Base-by-base conservation (phyloP, 2,888 invertebrate genomes). In the Acanthococcus lagerstroemiae region DNA sequence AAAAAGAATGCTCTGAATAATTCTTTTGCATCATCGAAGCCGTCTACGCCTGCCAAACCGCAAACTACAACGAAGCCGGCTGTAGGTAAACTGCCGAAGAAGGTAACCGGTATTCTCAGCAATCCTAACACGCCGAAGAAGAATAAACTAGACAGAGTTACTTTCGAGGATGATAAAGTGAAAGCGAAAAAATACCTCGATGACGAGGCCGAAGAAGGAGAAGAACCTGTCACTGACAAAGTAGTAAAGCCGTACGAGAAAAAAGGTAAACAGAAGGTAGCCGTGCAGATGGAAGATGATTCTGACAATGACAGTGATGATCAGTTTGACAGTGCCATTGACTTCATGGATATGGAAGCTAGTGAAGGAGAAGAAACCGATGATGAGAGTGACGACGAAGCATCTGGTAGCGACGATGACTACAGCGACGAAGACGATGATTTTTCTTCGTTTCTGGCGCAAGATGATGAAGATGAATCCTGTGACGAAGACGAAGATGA, bases 151-250 rank as follows among this genome's bases (percentile, higher is more conserved):
- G 21, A 48, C 2, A 15, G 21, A 17, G 48, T 48, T 3, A 48
- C 15, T 9, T 48, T 48, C 19, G 21, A 37, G 12, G 37, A 48
- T 48, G 27, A 21, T n/a, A 50, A 48, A 15, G 50, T n/a, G 17
- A 61, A 50, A 12, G 50, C 30, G 12, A 26, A 61, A 15, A 30
- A 61, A n/a, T 61, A 21, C n/a, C 25, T 61, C 19, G 61, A 61
- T 22, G 1, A 25, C 30, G 61, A 61, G 30, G 61, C 61, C 9
- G 50, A 61, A 48, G 52, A 61, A 61, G 61, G 50, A 6, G 61
- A 61, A 50, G 61, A 50, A 22, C 61, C 61, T 6, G 30, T 61
- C 15, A 48, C 27, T 2, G 50, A 50, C 17, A 61, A 61, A 52
- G 61, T 21, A 4, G 50, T 50, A 0, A 61, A 61, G 30, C 61